Percentiles rank a stretch among this genome's conserved stretches.
Conservation (phyloP, 2,113 vertebrate species). For the Xiphophorus maculatus region DNA sequence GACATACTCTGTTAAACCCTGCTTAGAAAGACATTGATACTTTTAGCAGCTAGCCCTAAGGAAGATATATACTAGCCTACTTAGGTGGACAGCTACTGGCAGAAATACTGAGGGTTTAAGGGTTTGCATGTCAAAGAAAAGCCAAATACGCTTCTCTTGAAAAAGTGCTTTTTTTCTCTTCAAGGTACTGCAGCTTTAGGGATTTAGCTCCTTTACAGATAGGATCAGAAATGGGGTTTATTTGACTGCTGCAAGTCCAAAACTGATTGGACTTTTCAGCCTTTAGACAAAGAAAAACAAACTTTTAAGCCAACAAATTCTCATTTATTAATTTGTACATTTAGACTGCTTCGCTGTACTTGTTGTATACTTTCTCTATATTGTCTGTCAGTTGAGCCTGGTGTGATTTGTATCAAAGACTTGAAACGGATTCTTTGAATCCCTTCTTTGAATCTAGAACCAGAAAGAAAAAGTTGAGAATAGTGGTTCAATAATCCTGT, state of each 20-base stretch:
- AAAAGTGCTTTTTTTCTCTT: conserved; percentile 29
- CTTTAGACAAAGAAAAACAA: conserved; percentile 4
- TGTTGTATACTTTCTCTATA: background rate
- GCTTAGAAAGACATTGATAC: conserved; percentile 33
- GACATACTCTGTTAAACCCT: conserved; percentile 20
- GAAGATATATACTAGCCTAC: conserved; percentile 32
- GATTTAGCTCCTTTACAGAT: conserved; percentile 41
- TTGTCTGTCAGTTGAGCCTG: conserved; percentile 14
- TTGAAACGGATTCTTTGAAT: conserved; percentile 25
- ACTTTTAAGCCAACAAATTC: conserved; percentile 5
- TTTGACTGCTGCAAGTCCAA: conserved; percentile 16
- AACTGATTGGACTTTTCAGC: conserved; percentile 16
- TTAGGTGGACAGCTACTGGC: conserved; percentile 19
- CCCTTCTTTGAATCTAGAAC: background rate
- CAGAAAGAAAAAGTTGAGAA: conserved; percentile 25
- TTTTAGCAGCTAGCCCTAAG: conserved; percentile 20
- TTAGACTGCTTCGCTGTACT: background rate
- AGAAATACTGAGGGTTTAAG: background rate
- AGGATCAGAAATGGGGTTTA: conserved; percentile 41
- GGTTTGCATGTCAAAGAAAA: background rate
- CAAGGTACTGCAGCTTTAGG: conserved; percentile 38
- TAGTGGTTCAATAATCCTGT: conserved; percentile 18
- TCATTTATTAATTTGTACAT: background rate
- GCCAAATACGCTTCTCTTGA: background rate
- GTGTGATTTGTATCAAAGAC: conserved; percentile 31